Base-by-base conservation (phyloP, 2,888 invertebrate genomes). In the Agrochola lota region DNA sequence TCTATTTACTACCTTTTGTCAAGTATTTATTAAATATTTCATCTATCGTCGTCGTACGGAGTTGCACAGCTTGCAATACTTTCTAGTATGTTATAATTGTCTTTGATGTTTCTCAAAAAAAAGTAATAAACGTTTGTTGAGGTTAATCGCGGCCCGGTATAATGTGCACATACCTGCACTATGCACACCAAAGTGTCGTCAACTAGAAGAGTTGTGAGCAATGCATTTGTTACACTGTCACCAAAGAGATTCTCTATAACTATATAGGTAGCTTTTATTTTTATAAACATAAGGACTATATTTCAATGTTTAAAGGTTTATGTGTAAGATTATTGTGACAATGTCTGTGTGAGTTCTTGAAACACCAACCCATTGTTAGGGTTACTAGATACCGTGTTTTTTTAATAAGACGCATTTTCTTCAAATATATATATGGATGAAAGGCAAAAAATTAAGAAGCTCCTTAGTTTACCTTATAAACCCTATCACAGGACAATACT, bases 161-260 rank as follows among this genome's bases (percentile, higher is more conserved):
- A 70, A 62, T 63, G 30, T 30, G 40, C 82, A 55, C 69, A 1
- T 17, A 52, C 57, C 71, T 82, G 20, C 8, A 57, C 20, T 35
- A 5, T 9, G 30, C 68, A 46, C 79, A 84, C 72, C 84, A 70
- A 83, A 83, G 52, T 57, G 26, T 67, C 55, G 46, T 75, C 59
- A 52, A 67, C 35, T 70, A 62, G 57, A 60, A 30, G 55, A 84
- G 80, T 71, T 68, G 57, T 43, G 63, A 70, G 62, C 81, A 49
- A 67, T 63, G 75, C 88, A 87, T 81, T 85, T 81, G 83, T 87
- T 81, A 83, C 71, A 77, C 66, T 62, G 67, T 78, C 88, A 80
- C 87, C 89, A 87, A 87, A 87, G 88, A 87, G 74, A 80, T 85
- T 80, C 64, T 70, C 68, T 85, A 71, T 77, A 78, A 80, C 71